Evolutionary conservation across 2,888 invertebrate species (phyloP).

Genomic region (Phyllotreta cruciferae): DNA sequence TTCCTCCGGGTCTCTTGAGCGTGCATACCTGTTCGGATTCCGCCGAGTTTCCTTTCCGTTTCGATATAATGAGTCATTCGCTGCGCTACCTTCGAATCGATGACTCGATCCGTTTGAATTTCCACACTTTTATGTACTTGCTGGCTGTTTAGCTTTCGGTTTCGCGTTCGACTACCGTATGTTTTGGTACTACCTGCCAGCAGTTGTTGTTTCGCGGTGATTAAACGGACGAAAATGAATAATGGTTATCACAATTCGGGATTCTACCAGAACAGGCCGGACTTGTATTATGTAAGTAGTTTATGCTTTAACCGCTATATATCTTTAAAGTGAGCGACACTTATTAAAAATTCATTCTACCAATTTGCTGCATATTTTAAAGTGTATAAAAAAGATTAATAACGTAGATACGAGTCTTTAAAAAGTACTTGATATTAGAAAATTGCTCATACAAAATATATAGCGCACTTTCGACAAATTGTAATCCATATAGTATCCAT

Average conservation of each 20-base stretch:
- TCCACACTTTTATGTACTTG: constrained; percentile 24
- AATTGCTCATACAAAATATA: too few species aligned
- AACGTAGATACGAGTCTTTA: too few species aligned
- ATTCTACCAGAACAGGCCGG: constrained; percentile 47
- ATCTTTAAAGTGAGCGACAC: too few species aligned
- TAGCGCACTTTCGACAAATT: too few species aligned
- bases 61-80: constrained; percentile 39
- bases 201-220: constrained; percentile 28
- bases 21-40: constrained; percentile 39
- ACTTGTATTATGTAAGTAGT: constrained; percentile 54
- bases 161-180: constrained; percentile 26
- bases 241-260: constrained; percentile 49
- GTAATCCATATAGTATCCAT: too few species aligned
- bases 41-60: constrained; percentile 30
- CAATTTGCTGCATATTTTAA: too few species aligned
- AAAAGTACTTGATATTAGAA: too few species aligned
- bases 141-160: constrained; percentile 20
- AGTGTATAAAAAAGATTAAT: too few species aligned
- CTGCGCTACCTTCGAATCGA: constrained; percentile 37
- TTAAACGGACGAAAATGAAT: constrained; percentile 46
- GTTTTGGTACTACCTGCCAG: constrained; percentile 20
- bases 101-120: constrained; percentile 29
- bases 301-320: too few species aligned
- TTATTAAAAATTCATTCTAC: too few species aligned
- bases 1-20: constrained; percentile 37